Conservation (phyloP, 2,888 invertebrate genomes). For the Spodoptera littoralis region DNA sequence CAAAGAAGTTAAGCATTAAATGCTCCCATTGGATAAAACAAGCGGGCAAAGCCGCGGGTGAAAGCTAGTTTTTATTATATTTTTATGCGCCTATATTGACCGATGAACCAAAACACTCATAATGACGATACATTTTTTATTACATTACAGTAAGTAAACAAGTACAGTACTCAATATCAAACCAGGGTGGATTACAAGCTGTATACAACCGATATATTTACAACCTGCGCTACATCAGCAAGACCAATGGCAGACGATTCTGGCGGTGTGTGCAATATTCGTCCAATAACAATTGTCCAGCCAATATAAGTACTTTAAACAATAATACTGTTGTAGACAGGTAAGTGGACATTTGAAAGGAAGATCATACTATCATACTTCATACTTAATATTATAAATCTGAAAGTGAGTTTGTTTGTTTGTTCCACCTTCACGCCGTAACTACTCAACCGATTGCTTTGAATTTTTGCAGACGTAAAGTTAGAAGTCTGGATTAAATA, state of each 20-base stretch:
- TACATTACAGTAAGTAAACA: slow-evolving; percentile 34
- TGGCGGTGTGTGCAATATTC: slow-evolving; percentile 83
- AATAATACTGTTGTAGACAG: slow-evolving; percentile 74
- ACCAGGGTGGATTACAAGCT: slow-evolving; percentile 77
- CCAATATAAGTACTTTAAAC: slow-evolving; percentile 70
- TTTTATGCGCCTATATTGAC: too few species aligned
- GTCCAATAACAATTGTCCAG: slow-evolving; percentile 69
- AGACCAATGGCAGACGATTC: slow-evolving; percentile 59
- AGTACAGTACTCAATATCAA: slow-evolving; percentile 77
- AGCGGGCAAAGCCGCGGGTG: too few species aligned
- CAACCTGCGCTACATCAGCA: slow-evolving; percentile 70
- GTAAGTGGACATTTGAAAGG: slow-evolving; percentile 53
- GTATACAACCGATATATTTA: slow-evolving; percentile 79
- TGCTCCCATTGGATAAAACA: too few species aligned
- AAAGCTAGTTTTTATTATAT: too few species aligned
- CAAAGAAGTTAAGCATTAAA: too few species aligned
- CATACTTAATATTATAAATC: too few species aligned
- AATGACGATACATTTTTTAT: background rate
- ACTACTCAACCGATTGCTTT: too few species aligned
- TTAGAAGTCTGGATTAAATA: too few species aligned
- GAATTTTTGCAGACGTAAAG: too few species aligned
- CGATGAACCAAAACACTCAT: background rate
- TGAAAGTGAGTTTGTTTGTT: too few species aligned
- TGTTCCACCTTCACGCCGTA: too few species aligned
- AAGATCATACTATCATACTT: too few species aligned